Evolutionary conservation across 1,140 invertebrate species (phyloP), one percentile per base, ranked within the genome.

Genomic region (Sipha flava): DNA sequence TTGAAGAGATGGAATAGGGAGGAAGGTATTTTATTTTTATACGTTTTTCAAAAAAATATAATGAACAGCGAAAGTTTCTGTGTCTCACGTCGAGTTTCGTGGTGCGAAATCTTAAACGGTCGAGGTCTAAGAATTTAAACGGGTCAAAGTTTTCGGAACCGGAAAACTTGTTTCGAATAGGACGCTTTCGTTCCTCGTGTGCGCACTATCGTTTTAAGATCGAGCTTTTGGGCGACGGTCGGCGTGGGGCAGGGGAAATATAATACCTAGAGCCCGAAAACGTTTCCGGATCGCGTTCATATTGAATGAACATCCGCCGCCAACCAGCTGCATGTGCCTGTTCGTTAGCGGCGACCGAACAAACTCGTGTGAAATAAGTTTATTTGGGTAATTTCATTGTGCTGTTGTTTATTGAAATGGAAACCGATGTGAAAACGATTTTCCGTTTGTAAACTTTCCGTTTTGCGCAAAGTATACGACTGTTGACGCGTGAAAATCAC

Each of bases 381-480:
- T 66, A 66, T 66, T 43, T 66, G 37, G 37, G 21, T 66, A 66
- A 66, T 66, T 66, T 34, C 40, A 66, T 66, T 43, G 64, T 66
- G 43, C 37, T 66, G 6, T 21, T 66, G 64, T 43, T 26, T 43
- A 43, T n/a, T 66, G 64, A 66, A 66, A 40, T 66, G 64, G 23
- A 66, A 66, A 66, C 37, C 5, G 16, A 66, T 66, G 64, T 21
- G 34, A 66, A 66, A 66, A 66, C 64, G 64, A 66, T 66, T 66
- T 66, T 64, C 59, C 37, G 62, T 66, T 37, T 6, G 21, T 40
- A 66, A 66, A 66, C 34, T 66, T 66, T 66, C 37, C 64, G n/a
- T 66, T 43, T 66, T 66, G 12, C 37, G 6, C 34, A 23, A 62
- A 64, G 18, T 64, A n/a, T n/a, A 64, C 6, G n/a, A 66, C 64